Conservation (phyloP, 2,113 vertebrate genomes). For the Fukomys damarensis region DNA sequence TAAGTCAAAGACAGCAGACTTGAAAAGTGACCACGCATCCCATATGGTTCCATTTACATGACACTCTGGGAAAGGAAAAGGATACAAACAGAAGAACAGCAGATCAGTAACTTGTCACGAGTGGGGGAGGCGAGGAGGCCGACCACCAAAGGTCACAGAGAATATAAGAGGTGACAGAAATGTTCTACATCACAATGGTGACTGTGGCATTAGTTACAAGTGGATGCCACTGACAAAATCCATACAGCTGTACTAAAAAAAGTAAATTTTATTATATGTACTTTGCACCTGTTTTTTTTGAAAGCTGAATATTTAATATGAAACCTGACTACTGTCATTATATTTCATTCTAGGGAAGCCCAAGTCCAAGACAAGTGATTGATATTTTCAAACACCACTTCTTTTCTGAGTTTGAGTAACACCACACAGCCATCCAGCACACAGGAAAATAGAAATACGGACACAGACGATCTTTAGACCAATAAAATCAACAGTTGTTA, state of each 20-base stretch:
- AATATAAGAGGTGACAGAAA: background rate
- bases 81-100: background rate
- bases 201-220: background rate
- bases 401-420: background rate
- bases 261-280: background rate
- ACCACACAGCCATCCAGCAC: background rate
- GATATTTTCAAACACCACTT: background rate
- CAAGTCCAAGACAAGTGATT: background rate
- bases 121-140: background rate
- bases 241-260: background rate
- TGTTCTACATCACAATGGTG: background rate
- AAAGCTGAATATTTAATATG: conserved; percentile 7
- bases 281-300: background rate
- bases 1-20: background rate
- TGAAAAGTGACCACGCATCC: background rate
- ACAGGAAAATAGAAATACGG: background rate
- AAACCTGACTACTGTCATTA: background rate
- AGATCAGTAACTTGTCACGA: background rate
- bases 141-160: background rate
- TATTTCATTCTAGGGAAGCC: background rate
- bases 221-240: background rate
- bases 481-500: conserved; percentile 17
- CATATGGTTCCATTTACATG: background rate
- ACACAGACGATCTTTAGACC: background rate
- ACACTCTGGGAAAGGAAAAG: conserved; percentile 32